Evolutionary conservation across 2,113 vertebrate genomes (phyloP), one percentile per base, ranked within the genome.

Genomic region (Pogonocichla stellata): DNA sequence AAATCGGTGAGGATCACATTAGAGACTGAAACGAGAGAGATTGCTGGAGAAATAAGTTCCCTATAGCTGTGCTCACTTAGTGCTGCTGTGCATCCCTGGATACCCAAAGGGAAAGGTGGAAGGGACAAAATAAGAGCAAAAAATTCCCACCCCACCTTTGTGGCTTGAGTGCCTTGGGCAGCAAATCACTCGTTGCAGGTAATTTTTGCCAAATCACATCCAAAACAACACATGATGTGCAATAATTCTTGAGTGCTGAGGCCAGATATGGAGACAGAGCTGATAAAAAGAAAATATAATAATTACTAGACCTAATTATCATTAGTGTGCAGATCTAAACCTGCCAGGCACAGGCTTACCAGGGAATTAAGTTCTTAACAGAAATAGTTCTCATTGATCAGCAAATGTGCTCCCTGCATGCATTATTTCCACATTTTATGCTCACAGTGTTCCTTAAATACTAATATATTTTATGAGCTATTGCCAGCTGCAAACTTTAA

Each of bases 91-190:
- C 13, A 53, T 43, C n/a, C 50, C 53, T 36, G 2, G 40, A 12
- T 12, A 14, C 14, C 43, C 67, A 28, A 29, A 60, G 40, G 19
- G 20, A 12, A 75, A 64, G 36, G 48, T 33, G 16, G 12, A 8
- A 56, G 5, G 38, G 81, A 36, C 47, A 17, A 14, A 2, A 0
- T 5, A 24, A 45, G 14, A 80, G 8, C 12, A 65, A 6, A 6
- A 1, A 4, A 15, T 38, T 45, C 45, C 12, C 57, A n/a, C 3
- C 6, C 4, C 2, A 2, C 25, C 12, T 38, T 26, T 7, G 13
- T 38, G 56, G 33, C 29, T 58, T 36, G 73, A 29, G 5, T 26
- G 79, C 75, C 3, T 0, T 24, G 50, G 31, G 48, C 62, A 74
- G 60, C 26, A 74, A 70, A 71, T 71, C 28, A 19, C 34, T 42